Percentiles rank a stretch among this genome's conserved stretches.
These are phyloP conservation scores for human (Homo sapiens) DNA, from an alignment of 2,113 vertebrate genomes.

Conservation along the genomic window DNA sequence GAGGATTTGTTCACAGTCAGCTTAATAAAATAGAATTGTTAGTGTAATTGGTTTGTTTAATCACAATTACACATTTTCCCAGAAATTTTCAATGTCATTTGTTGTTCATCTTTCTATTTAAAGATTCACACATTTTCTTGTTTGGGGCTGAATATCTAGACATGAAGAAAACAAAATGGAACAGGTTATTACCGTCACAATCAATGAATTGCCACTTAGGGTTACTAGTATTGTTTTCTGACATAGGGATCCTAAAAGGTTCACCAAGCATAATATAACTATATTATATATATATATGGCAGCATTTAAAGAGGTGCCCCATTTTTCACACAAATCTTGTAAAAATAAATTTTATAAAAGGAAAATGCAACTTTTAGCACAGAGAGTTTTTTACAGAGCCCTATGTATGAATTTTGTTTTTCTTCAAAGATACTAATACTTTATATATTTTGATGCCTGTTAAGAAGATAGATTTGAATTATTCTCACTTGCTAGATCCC, in stretches of 20 bases:
- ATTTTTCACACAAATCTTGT: background rate
- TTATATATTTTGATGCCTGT: background rate
- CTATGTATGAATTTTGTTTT: background rate
- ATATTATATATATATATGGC: background rate
- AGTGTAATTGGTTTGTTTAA: constrained; percentile 72
- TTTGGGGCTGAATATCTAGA: constrained; percentile 51
- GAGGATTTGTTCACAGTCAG: constrained; percentile 29
- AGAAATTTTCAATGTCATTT: constrained; percentile 51
- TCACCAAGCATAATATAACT: background rate
- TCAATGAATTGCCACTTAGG: background rate
- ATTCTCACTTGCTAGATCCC: background rate
- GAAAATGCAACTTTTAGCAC: background rate
- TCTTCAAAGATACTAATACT: background rate
- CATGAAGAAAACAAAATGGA: constrained; percentile 3
- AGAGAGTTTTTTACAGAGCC: background rate
- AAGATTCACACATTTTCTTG: constrained; percentile 52
- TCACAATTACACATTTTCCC: constrained; percentile 55
- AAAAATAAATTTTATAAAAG: constrained; percentile 27
- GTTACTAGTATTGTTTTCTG: background rate
- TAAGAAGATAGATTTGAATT: constrained; percentile 39
- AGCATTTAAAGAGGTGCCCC: background rate
- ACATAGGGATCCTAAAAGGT: background rate
- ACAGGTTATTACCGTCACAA: constrained; percentile 15
- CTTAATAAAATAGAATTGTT: constrained; percentile 63
- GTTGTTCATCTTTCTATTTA: constrained; percentile 50